A percentile compares a stretch with the other conserved stretches of the same genome.
Conservation (phyloP, 2,888 invertebrate species). For the Pegoplata infirma region DNA sequence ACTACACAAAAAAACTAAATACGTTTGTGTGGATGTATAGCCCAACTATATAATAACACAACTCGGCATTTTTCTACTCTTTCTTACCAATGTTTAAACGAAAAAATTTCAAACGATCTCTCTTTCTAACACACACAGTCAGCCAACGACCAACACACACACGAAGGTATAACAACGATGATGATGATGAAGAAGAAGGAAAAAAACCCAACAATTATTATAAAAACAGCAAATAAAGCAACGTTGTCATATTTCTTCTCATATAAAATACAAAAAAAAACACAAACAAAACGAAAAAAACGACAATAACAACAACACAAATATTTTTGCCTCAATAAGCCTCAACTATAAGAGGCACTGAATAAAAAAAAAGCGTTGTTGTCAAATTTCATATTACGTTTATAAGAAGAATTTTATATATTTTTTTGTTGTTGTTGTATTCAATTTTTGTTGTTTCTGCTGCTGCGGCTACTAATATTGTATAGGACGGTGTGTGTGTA, state of each 20-base stretch:
- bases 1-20: constrained; percentile 15
- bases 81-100: constrained; percentile 4
- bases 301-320: constrained; percentile 15
- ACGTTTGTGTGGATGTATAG: constrained; percentile 32
- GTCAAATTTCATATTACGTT: constrained; percentile 68
- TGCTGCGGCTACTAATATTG: constrained; percentile 30
- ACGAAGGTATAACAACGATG: no score
- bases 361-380: constrained; percentile 64
- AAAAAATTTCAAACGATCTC: constrained; percentile 24
- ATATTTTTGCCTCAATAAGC: constrained; percentile 36
- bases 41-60: constrained; percentile 47
- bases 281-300: constrained; percentile 31
- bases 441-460: neutral
- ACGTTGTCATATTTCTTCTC: constrained; percentile 58
- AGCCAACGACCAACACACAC: no score
- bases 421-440: constrained; percentile 4
- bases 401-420: constrained; percentile 64
- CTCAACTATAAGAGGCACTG: constrained; percentile 12
- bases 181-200: neutral
- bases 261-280: no score
- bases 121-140: constrained; percentile 26
- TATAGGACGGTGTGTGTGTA: no score
- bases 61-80: constrained; percentile 45
- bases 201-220: constrained; percentile 59
- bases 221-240: constrained; percentile 59